Base-by-base conservation (phyloP, 2,888 invertebrate species). In the Quadriops clusia region DNA sequence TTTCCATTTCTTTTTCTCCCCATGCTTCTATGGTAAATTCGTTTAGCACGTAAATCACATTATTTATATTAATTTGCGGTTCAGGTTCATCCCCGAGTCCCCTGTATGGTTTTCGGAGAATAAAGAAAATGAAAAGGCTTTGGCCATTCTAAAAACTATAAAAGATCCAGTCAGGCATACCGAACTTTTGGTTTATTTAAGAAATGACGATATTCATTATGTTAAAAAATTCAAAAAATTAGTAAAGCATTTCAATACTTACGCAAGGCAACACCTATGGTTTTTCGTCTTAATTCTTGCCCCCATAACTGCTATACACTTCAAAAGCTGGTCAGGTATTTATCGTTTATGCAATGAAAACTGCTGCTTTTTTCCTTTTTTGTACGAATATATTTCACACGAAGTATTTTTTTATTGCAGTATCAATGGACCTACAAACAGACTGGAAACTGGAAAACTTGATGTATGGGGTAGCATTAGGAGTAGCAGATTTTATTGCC, bases 51-150 rank as follows among this genome's bases (percentile, higher is more conserved):
- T 28, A 7, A 11, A 8, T 10, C 27, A 6, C 11, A n/a, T 23
- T n/a, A 23, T 8, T 16, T 27, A 8, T 17, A 2, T 9, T 27
- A 9, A 7, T 7, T 27, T 7, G 8, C 11, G 13, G 11, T 9
- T 13, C 17, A 37, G 37, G 38, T 38, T 30, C 22, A 13, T 38
- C 4, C 38, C 38, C 2, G 38, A 38, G 12, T 38, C 38, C 4
- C 38, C 38, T 1, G 14, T 10, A n/a, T 38, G 38, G 38, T 30
- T 30, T 14, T 14, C 15, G 2, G 33, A 35, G 5, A 36, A 23
- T 25, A 23, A 28, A 3, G 22, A 17, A 12, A 30, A 36, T 22
- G 23, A 17, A n/a, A 32, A 28, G 17, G 28, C 32, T 6, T 25
- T 34, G 26, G 13, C 20, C 5, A 29, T 29, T 5, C 13, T 35